Evolutionary conservation across 2,888 invertebrate species (phyloP).

Genomic region (Teleiodes luculella): DNA sequence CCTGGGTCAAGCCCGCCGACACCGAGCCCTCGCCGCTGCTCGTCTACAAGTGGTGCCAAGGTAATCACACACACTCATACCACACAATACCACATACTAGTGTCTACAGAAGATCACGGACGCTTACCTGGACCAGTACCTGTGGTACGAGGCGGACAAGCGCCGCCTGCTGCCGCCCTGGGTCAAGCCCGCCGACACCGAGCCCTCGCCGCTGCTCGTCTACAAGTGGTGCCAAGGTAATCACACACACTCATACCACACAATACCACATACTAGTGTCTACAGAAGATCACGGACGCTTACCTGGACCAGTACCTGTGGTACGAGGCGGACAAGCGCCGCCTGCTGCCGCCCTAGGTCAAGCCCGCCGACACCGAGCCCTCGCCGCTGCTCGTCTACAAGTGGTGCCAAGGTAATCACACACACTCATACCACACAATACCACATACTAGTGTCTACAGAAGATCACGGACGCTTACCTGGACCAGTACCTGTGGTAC

Average conservation of each 20-base stretch:
- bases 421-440: too few species aligned
- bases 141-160: conserved; percentile 99
- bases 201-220: conserved; percentile 93
- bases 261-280: too few species aligned
- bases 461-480: too few species aligned
- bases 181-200: conserved; percentile 99
- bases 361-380: conserved; percentile 99
- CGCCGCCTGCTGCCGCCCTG: conserved; percentile 97
- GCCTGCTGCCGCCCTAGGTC: conserved; percentile 98
- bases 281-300: too few species aligned
- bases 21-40: conserved; percentile 96
- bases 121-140: conserved; percentile 26
- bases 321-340: conserved; percentile 99
- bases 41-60: conserved; percentile 99
- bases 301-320: conserved; percentile 80
- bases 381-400: conserved; percentile 93
- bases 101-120: conserved; percentile 1
- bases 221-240: conserved; percentile 99
- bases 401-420: conserved; percentile 96
- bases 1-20: conserved; percentile 99
- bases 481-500: conserved; percentile 86
- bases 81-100: too few species aligned
- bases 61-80: too few species aligned
- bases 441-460: neutral
- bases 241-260: too few species aligned